Evolutionary conservation across 1,140 invertebrate species (phyloP).

Genomic region (Helicoverpa zea): DNA sequence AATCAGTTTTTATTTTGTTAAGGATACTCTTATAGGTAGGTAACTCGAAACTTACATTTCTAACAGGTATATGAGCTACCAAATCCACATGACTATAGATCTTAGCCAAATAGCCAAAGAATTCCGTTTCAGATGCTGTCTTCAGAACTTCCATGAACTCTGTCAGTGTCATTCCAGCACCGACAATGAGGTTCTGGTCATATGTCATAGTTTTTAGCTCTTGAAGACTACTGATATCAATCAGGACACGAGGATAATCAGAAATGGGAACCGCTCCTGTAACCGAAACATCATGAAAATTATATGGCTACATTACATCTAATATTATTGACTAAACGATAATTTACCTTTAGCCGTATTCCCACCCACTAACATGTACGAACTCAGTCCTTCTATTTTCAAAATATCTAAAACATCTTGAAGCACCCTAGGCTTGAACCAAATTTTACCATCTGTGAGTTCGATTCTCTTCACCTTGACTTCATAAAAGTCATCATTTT

Average conservation of each 20-base stretch:
- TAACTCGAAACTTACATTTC: conserved; percentile 87
- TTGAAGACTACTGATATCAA: conserved; percentile 89
- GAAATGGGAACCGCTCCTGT: conserved; percentile 70
- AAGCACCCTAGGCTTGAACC: conserved; percentile 71
- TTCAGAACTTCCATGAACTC: conserved; percentile 88
- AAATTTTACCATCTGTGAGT: conserved; percentile 70
- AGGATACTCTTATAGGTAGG: not conserved
- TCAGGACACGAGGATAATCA: conserved; percentile 86
- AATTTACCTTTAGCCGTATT: conserved; percentile 76
- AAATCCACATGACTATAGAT: conserved; percentile 90
- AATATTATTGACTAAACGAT: not conserved
- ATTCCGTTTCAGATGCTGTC: conserved; percentile 59
- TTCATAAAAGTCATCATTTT: conserved; percentile 29
- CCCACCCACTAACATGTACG: conserved; percentile 87
- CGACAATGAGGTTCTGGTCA: conserved; percentile 88
- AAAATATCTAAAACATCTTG: conserved; percentile 75
- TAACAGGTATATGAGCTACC: conserved; percentile 89
- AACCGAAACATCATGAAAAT: not conserved
- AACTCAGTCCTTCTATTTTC: conserved; percentile 62
- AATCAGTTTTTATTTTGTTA: not conserved
- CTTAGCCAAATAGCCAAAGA: conserved; percentile 87
- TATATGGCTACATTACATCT: not conserved
- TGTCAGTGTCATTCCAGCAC: conserved; percentile 89
- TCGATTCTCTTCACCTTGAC: conserved; percentile 62
- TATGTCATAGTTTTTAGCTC: conserved; percentile 88